Conservation (phyloP, 2,113 vertebrate genomes). For the Colistium nudipinnis region DNA sequence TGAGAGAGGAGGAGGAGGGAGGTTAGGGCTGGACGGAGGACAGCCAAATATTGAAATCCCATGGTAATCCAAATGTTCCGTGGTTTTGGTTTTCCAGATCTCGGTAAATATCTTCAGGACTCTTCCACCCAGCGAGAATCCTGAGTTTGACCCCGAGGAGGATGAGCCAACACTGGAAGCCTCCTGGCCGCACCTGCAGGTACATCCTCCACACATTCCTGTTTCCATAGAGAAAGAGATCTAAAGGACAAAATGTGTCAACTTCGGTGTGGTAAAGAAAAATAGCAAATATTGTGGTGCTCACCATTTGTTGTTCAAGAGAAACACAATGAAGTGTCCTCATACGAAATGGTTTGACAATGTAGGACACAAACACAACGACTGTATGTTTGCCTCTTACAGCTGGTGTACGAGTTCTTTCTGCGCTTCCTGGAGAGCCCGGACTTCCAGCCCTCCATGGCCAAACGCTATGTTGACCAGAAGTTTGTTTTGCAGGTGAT, state of each 20-base stretch:
- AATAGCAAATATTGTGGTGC: no score
- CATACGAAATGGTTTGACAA: not conserved
- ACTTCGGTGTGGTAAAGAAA: no score
- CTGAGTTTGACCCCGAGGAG: slow-evolving; percentile 93
- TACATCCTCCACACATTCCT: slow-evolving; percentile 38
- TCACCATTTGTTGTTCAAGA: slow-evolving; percentile 9
- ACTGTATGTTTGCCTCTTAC: slow-evolving; percentile 10
- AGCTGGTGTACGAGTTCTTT: slow-evolving; percentile 96
- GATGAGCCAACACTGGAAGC: slow-evolving; percentile 92
- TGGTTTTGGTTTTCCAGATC: slow-evolving; percentile 78
- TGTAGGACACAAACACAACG: not conserved
- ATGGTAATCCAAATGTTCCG: slow-evolving; percentile 3
- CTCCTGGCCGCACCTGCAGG: slow-evolving; percentile 95
- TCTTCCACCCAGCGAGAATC: slow-evolving; percentile 92
- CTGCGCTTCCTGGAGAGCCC: slow-evolving; percentile 93
- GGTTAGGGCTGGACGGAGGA: not conserved
- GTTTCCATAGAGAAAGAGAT: not conserved
- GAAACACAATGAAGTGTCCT: slow-evolving; percentile 11
- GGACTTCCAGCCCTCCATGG: slow-evolving; percentile 93
- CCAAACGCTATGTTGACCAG: slow-evolving; percentile 94
- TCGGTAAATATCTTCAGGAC: slow-evolving; percentile 94
- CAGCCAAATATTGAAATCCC: not conserved
- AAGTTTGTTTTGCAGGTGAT: slow-evolving; percentile 92
- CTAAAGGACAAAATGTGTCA: no score
- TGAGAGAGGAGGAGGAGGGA: slow-evolving; percentile 65